Evolutionary conservation across 2,888 invertebrate species (phyloP).

Genomic region (Siphlonurus alternatus): DNA sequence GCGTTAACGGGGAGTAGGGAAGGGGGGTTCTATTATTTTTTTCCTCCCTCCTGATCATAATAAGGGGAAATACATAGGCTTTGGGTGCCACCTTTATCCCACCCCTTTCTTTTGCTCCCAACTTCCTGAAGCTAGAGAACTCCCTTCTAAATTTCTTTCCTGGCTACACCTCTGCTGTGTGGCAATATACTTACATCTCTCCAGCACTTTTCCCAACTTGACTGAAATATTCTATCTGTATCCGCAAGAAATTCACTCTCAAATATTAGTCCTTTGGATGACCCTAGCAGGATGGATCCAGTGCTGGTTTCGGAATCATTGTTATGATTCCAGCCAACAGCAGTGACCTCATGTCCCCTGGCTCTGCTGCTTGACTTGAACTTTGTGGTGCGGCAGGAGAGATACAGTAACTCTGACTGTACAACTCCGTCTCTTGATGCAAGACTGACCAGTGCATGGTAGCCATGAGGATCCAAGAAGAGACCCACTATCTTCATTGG

Average conservation of each 20-base stretch:
- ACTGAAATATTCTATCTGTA: conserved; percentile 67
- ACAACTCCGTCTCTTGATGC: conserved; percentile 36
- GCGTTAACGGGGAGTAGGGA: too few species aligned
- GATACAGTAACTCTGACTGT: conserved; percentile 58
- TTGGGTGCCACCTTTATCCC: too few species aligned
- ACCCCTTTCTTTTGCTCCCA: too few species aligned
- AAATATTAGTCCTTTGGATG: conserved; percentile 75
- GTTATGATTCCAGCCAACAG: conserved; percentile 75
- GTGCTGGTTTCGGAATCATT: conserved; percentile 52
- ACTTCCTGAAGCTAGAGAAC: too few species aligned
- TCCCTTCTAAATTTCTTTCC: conserved; percentile 9
- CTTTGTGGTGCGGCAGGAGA: conserved; percentile 59
- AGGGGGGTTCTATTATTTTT: too few species aligned
- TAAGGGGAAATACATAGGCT: too few species aligned
- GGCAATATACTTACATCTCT: conserved; percentile 47
- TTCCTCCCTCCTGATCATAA: too few species aligned
- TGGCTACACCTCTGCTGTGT: not conserved
- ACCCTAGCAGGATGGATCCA: conserved; percentile 75
- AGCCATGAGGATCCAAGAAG: conserved; percentile 73
- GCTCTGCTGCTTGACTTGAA: conserved; percentile 43
- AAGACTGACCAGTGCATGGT: conserved; percentile 65
- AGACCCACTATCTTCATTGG: conserved; percentile 45
- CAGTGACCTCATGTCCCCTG: conserved; percentile 64
- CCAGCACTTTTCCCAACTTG: conserved; percentile 58
- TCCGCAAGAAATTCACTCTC: conserved; percentile 74